phyloP scores from a whole-genome alignment of 2,888 invertebrate genomes.

The Leptinotarsa juncta region DNA sequence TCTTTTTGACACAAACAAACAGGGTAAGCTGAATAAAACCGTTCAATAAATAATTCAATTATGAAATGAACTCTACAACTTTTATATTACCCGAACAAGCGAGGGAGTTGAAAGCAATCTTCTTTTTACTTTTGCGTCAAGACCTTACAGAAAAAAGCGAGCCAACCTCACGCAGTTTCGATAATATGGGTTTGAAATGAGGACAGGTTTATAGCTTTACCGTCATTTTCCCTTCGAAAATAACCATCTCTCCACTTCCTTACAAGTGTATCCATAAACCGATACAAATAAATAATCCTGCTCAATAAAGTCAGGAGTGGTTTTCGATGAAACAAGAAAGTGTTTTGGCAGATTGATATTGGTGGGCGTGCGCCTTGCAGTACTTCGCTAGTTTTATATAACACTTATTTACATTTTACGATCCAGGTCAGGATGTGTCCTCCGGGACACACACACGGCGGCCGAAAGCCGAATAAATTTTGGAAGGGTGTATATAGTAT shows the following conservation, averaged over 20 bases:
- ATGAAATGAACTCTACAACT: too few relatives aligned
- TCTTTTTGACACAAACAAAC: too few relatives aligned
- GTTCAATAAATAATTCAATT: too few relatives aligned
- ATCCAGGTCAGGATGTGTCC: constrained; percentile 45
- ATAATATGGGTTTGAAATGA: constrained; percentile 20
- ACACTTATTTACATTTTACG: constrained; percentile 53
- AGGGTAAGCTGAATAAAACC: too few relatives aligned
- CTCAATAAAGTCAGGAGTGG: constrained; percentile 40
- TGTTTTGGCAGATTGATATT: constrained; percentile 46
- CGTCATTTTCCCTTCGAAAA: not conserved
- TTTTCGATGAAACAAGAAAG: constrained; percentile 43
- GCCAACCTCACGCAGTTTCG: constrained; percentile 15
- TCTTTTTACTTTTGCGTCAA: not conserved
- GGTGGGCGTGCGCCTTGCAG: constrained; percentile 37
- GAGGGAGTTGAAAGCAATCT: not conserved
- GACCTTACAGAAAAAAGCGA: not conserved
- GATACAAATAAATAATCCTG: constrained; percentile 38
- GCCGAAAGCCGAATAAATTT: constrained; percentile 16
- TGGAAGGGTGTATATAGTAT: not conserved
- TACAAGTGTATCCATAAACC: constrained; percentile 35
- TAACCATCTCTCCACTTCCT: constrained; percentile 10
- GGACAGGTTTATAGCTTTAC: constrained; percentile 24
- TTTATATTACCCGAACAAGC: not conserved
- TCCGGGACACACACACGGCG: constrained; percentile 36
- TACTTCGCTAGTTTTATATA: constrained; percentile 44